These are phyloP conservation scores for Resseliella maxima DNA, from an alignment of 2,888 invertebrate genomes.

Conservation along the genomic window DNA sequence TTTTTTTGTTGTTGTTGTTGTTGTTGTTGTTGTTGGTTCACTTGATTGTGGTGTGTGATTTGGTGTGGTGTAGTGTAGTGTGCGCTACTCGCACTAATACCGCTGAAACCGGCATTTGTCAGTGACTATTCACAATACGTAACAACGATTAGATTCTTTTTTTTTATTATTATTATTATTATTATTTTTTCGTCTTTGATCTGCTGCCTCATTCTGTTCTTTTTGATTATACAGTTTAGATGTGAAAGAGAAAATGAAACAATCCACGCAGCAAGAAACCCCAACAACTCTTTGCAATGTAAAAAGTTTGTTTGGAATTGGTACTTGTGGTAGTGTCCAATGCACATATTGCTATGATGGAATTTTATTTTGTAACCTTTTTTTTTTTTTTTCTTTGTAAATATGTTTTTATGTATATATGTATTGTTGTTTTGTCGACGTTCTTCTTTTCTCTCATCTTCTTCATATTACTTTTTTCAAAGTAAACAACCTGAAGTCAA, in stretches of 20 bases:
- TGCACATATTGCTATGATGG: background rate
- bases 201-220: too few relatives aligned
- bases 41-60: too few relatives aligned
- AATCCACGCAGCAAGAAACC: too few relatives aligned
- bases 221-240: too few relatives aligned
- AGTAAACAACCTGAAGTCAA: conserved; percentile 5
- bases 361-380: background rate
- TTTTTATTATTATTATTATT: background rate
- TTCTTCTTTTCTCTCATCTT: background rate
- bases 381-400: background rate
- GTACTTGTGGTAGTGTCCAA: background rate
- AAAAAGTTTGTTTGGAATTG: background rate
- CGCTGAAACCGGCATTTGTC: conserved; percentile 11
- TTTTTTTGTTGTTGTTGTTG: too few relatives aligned
- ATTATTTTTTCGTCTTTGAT: background rate
- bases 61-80: background rate
- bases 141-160: background rate
- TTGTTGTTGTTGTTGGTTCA: too few relatives aligned
- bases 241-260: too few relatives aligned
- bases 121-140: background rate
- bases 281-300: background rate
- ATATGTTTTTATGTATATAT: background rate
- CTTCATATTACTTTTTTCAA: background rate
- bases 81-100: background rate
- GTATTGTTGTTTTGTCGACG: background rate